These are phyloP conservation scores for Spongilla lacustris DNA, from an alignment of 37 sponge, comb jelly and placozoan genomes.

Conservation along the genomic window DNA sequence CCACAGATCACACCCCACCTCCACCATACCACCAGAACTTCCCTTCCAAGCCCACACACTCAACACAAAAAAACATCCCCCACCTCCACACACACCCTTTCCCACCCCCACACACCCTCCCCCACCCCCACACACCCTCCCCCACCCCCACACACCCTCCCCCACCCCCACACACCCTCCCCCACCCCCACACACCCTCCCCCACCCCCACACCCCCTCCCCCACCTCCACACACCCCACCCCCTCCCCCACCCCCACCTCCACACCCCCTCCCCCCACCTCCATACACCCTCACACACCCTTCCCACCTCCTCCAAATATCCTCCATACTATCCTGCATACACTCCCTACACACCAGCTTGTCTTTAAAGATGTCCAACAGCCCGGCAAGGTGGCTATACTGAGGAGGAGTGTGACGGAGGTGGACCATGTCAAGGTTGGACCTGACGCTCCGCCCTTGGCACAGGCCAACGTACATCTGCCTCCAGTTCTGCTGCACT, in stretches of 20 bases:
- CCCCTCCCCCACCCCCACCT: not conserved
- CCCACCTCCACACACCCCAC: not conserved
- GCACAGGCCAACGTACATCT: conserved; percentile 87
- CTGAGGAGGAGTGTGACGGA: conserved; percentile 75
- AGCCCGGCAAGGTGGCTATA: conserved; percentile 88
- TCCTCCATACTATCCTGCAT: not conserved
- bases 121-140: not conserved
- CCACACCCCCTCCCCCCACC: not conserved
- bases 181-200: not conserved
- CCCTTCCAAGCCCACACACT: not conserved
- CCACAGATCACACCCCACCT: not conserved
- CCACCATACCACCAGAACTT: not conserved
- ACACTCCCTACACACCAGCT: conserved; percentile 65
- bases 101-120: not conserved
- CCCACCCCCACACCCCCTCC: not conserved
- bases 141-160: not conserved
- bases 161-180: not conserved
- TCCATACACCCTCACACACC: not conserved
- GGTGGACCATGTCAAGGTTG: conserved; percentile 79
- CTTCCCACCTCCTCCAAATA: not conserved
- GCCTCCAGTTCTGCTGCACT: conserved; percentile 77
- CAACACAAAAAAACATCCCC: too few relatives aligned
- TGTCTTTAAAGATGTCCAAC: conserved; percentile 86
- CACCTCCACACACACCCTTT: not conserved
- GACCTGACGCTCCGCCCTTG: conserved; percentile 61